phyloP scores from a whole-genome alignment of 2,113 vertebrate species.

The Tachysurus vachellii region DNA sequence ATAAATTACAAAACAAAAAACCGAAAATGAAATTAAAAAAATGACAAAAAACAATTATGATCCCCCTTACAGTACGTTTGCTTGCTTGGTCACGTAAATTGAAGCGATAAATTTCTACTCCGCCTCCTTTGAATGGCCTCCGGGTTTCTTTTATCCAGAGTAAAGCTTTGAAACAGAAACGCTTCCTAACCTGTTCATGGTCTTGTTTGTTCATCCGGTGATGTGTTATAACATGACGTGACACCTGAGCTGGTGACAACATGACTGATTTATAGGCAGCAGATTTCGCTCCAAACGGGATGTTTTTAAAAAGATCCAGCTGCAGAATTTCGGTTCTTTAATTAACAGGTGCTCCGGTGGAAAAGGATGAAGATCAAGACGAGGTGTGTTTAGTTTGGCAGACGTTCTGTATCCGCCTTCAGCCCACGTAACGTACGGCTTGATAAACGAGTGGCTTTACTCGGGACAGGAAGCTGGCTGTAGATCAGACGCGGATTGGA shows the following conservation, averaged over 20 bases:
- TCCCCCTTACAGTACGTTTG: too few species aligned
- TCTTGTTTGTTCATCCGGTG: too few species aligned
- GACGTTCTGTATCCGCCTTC: neutral
- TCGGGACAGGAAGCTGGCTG: neutral
- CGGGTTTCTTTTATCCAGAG: too few species aligned
- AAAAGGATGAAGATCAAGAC: neutral
- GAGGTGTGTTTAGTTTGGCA: neutral
- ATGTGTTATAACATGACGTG: neutral
- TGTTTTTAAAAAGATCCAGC: neutral
- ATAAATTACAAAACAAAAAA: too few species aligned
- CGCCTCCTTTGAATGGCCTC: too few species aligned
- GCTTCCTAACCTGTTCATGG: too few species aligned
- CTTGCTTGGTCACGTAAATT: too few species aligned
- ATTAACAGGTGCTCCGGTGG: neutral
- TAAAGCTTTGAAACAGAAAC: too few species aligned
- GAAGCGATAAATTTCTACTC: too few species aligned
- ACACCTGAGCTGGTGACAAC: neutral
- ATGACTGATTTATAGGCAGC: neutral
- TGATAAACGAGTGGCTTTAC: neutral
- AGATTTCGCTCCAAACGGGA: neutral
- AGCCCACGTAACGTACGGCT: neutral
- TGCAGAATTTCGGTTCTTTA: neutral
- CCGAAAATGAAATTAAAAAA: too few species aligned
- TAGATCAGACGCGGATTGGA: neutral
- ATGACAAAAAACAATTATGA: too few species aligned